Conservation (phyloP, 23 tunicate species). For the Oikopleura dioica region DNA sequence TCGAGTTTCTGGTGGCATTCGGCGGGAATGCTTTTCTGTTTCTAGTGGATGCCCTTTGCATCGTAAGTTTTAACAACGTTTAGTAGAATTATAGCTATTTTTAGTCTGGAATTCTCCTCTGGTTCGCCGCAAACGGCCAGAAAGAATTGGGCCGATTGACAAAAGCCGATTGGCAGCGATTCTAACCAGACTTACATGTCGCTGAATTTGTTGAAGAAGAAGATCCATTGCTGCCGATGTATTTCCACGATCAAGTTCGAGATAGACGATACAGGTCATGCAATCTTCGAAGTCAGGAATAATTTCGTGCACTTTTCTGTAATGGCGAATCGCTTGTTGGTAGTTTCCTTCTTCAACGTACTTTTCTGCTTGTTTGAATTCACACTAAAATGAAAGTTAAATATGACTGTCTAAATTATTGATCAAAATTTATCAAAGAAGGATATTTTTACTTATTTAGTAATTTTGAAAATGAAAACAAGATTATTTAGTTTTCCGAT, state of each 20-base stretch:
- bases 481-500: no score
- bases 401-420: no score
- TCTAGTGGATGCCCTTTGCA: no score
- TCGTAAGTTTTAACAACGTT: no score
- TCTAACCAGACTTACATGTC: background rate
- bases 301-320: background rate
- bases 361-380: background rate
- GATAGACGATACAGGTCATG: background rate
- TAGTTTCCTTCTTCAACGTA: background rate
- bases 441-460: no score
- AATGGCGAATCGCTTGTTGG: background rate
- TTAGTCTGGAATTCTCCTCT: no score
- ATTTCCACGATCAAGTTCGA: background rate
- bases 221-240: background rate
- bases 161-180: background rate
- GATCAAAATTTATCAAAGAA: no score
- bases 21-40: no score
- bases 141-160: background rate
- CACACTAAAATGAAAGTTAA: no score
- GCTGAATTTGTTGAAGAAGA: background rate
- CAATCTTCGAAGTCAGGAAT: constrained; percentile 11
- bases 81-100: no score
- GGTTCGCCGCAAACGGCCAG: background rate
- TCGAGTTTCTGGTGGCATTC: no score
- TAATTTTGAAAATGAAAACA: no score